Evolutionary conservation across 2,888 invertebrate genomes (phyloP).

Genomic region (Blomia tropicalis): DNA sequence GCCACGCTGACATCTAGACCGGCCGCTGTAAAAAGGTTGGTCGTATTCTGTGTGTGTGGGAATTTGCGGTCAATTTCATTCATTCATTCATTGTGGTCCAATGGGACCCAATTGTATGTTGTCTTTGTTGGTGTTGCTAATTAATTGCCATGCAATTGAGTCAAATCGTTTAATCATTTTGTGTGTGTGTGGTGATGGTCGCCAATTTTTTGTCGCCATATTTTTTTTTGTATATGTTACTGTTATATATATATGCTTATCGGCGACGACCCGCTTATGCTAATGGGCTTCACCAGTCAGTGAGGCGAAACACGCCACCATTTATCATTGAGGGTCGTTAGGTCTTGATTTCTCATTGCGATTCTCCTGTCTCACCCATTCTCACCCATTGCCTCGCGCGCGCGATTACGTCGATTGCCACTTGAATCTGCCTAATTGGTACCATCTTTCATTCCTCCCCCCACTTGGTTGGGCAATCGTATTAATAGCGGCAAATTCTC

Average conservation of each 20-base stretch:
- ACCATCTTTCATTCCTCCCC: neutral
- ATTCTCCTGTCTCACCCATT: neutral
- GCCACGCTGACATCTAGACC: conserved; percentile 19
- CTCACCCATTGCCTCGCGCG: neutral
- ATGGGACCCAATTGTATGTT: too few relatives aligned
- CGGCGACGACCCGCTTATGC: neutral
- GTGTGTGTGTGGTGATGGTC: too few relatives aligned
- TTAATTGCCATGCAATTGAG: too few relatives aligned
- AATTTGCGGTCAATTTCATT: neutral
- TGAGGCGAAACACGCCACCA: neutral
- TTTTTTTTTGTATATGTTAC: too few relatives aligned
- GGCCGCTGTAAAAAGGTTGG: conserved; percentile 18
- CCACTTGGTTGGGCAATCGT: too few relatives aligned
- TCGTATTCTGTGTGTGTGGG: conserved; percentile 12
- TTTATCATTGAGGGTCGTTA: neutral
- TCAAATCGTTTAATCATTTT: too few relatives aligned
- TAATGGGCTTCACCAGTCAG: neutral
- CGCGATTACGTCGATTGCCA: too few relatives aligned
- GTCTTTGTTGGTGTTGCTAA: too few relatives aligned
- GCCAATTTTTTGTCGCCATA: too few relatives aligned
- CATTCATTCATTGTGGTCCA: too few relatives aligned
- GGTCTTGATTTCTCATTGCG: neutral
- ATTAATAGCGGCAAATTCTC: conserved; percentile 8
- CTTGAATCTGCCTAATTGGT: conserved; percentile 8
- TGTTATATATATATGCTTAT: neutral